Percentiles rank a stretch among this genome's conserved stretches.
phyloP scores from a whole-genome alignment of 2,888 invertebrate species.

The Ophioninae sp. region DNA sequence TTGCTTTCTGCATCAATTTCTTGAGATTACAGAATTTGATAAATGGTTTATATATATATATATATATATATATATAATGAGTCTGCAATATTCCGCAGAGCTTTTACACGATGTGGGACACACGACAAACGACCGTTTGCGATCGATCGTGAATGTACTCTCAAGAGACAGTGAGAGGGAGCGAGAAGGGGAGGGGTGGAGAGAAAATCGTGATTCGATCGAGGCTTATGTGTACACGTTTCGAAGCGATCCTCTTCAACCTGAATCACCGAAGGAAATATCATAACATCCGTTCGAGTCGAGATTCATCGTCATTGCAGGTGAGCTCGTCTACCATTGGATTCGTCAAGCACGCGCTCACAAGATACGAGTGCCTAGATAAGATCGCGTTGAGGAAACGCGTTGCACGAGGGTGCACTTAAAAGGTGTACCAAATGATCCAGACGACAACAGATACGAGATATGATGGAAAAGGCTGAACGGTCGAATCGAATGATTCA shows the following conservation, averaged over 20 bases:
- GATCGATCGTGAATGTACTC: slow-evolving; percentile 51
- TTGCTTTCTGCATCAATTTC: slow-evolving; percentile 40
- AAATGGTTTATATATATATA: slow-evolving; percentile 4
- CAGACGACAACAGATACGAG: not conserved
- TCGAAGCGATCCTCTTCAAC: slow-evolving; percentile 33
- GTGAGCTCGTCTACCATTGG: slow-evolving; percentile 4
- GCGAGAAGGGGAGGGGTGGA: not conserved
- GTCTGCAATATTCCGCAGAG: slow-evolving; percentile 32
- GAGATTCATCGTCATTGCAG: slow-evolving; percentile 38
- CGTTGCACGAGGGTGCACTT: not conserved
- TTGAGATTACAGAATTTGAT: slow-evolving; percentile 45
- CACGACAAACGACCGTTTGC: slow-evolving; percentile 49
- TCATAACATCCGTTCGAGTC: slow-evolving; percentile 4
- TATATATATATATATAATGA: slow-evolving; percentile 1
- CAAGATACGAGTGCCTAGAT: slow-evolving; percentile 5
- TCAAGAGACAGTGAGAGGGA: not conserved
- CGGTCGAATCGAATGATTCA: not conserved
- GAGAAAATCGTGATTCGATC: slow-evolving; percentile 47
- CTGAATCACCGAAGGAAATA: slow-evolving; percentile 31
- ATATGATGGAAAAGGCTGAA: not conserved
- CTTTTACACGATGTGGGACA: slow-evolving; percentile 44
- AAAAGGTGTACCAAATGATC: not conserved
- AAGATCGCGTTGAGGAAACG: not conserved
- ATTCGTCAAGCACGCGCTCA: slow-evolving; percentile 20
- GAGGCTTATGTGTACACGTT: slow-evolving; percentile 26